Conservation (phyloP, 2,113 vertebrate species). For the Hepsetus odoe region DNA sequence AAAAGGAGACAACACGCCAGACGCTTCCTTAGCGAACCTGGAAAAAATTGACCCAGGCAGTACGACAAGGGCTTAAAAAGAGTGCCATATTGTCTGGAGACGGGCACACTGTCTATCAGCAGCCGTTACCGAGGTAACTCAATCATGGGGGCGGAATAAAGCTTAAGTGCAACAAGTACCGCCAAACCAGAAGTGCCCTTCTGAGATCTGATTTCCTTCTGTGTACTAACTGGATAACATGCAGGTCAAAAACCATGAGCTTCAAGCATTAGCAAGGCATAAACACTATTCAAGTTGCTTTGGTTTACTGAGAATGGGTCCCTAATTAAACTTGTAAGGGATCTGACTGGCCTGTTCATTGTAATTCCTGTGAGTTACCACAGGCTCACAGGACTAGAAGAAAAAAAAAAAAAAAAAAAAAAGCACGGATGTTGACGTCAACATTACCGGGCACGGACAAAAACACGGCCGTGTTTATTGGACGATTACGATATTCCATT, state of each 20-base stretch:
- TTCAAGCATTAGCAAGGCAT: not conserved
- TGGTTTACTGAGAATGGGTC: not conserved
- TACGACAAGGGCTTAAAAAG: not conserved
- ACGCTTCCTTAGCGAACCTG: not conserved
- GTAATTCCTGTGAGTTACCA: not conserved
- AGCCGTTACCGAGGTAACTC: slow-evolving; percentile 5
- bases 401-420: not conserved
- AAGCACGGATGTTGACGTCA: not conserved
- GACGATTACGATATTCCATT: not conserved
- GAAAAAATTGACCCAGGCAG: not conserved
- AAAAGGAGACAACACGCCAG: slow-evolving; percentile 11
- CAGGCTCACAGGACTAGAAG: not conserved
- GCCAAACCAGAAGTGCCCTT: not conserved
- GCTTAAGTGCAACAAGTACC: not conserved
- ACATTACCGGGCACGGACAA: not conserved
- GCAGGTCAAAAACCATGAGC: not conserved
- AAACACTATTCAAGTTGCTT: not conserved
- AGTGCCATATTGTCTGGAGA: not conserved
- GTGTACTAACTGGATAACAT: not conserved
- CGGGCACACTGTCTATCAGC: not conserved
- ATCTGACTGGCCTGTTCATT: not conserved
- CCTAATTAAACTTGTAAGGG: not conserved
- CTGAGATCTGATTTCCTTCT: slow-evolving; percentile 6
- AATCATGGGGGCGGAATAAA: not conserved
- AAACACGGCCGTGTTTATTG: no score